Percentiles rank a stretch among this genome's conserved stretches.
Conservation (phyloP, 2,797 vertebrate genomes). For the Hybognathus amarus region DNA sequence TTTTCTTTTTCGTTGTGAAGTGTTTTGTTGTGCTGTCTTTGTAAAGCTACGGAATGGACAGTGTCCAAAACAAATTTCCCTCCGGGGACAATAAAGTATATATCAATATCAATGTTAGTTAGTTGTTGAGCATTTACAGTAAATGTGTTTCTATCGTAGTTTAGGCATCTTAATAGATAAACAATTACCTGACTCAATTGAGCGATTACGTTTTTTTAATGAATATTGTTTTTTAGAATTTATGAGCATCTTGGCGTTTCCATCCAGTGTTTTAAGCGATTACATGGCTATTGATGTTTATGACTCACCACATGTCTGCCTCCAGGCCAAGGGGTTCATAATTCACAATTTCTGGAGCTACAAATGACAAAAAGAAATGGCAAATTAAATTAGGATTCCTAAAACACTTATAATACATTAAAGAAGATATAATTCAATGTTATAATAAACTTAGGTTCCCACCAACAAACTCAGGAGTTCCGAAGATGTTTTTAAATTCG, state of each 20-base stretch:
- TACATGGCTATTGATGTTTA: not conserved
- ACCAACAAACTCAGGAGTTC: slow-evolving; percentile 98
- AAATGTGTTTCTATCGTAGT: not conserved
- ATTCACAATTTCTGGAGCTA: slow-evolving; percentile 98
- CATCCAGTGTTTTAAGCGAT: not conserved
- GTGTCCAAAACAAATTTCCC: too few relatives aligned
- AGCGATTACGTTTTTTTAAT: not conserved
- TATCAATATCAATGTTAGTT: too few relatives aligned
- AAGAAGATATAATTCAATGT: not conserved
- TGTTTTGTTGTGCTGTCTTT: too few relatives aligned
- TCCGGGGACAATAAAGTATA: too few relatives aligned
- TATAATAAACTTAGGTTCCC: not conserved
- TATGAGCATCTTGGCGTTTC: not conserved
- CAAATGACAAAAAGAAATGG: slow-evolving; percentile 58
- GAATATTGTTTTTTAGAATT: not conserved
- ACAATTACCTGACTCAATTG: not conserved
- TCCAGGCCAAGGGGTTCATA: slow-evolving; percentile 97
- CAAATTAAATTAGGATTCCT: slow-evolving; percentile 27
- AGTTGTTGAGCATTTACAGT: not conserved
- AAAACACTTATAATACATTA: not conserved
- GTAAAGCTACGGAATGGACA: too few relatives aligned
- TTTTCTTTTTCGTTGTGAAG: too few relatives aligned
- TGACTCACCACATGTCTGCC: slow-evolving; percentile 94
- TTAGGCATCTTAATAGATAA: not conserved
- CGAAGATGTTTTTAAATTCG: slow-evolving; percentile 99